Evolutionary conservation across 2,888 invertebrate species (phyloP).

Genomic region (Amiota minor): DNA sequence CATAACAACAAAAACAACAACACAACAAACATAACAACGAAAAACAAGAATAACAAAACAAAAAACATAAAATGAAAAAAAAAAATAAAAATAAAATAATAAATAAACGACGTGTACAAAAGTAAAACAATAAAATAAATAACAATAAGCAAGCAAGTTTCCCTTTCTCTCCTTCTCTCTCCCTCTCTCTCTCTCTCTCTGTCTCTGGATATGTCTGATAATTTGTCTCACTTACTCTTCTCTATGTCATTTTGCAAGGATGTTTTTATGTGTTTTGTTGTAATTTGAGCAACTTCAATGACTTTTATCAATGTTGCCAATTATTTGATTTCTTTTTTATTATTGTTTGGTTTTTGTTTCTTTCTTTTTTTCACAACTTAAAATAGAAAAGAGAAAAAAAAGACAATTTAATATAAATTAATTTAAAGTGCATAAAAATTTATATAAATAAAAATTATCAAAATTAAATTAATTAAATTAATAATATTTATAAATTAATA

Average conservation of each 20-base stretch:
- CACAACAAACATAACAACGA: slow-evolving; percentile 15
- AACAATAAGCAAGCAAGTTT: slow-evolving; percentile 22
- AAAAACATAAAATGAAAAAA: too few relatives aligned
- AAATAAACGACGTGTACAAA: slow-evolving; percentile 28
- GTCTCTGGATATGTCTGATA: too few relatives aligned
- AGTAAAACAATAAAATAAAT: slow-evolving; percentile 32
- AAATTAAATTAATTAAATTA: too few relatives aligned
- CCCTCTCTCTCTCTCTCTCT: neutral
- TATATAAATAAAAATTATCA: too few relatives aligned
- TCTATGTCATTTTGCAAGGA: neutral
- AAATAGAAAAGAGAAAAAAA: too few relatives aligned
- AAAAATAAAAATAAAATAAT: too few relatives aligned
- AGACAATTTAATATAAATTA: neutral
- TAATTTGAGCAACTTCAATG: slow-evolving; percentile 24
- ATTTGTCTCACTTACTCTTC: slow-evolving; percentile 3
- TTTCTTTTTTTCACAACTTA: slow-evolving; percentile 56
- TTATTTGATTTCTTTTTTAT: slow-evolving; percentile 2
- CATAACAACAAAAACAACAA: slow-evolving; percentile 28
- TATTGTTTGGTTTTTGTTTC: slow-evolving; percentile 38
- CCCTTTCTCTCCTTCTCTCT: slow-evolving; percentile 23
- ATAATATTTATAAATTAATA: too few relatives aligned
- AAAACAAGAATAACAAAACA: slow-evolving; percentile 17
- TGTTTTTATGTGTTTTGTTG: neutral
- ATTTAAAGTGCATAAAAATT: neutral
- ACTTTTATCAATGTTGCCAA: slow-evolving; percentile 29